A percentile compares a stretch with the other conserved stretches of the same genome.
phyloP scores from a whole-genome alignment of 2,888 invertebrate genomes.

The Phragmatobia fuliginosa region DNA sequence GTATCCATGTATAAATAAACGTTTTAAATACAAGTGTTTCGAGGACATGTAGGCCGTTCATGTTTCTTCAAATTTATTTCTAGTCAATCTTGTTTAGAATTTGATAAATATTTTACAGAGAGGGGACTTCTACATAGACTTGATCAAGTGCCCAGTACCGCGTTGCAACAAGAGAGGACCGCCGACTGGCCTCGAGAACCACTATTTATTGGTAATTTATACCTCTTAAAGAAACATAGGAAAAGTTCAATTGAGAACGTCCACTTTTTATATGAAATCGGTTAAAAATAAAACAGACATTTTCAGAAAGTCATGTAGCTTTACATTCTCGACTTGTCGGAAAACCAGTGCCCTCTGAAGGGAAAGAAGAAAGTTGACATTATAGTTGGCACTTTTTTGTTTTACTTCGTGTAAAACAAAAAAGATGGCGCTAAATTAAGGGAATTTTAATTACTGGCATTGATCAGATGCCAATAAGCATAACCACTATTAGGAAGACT shows the following conservation, averaged over 20 bases:
- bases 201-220: not conserved
- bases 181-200: not conserved
- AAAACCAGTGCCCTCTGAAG: not conserved
- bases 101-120: not conserved
- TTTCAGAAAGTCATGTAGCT: not conserved
- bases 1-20: too few relatives aligned
- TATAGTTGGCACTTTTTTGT: not conserved
- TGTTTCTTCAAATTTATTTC: not conserved
- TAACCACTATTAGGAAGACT: not conserved
- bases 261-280: not conserved
- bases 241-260: not conserved
- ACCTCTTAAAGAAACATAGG: not conserved
- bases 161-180: not conserved
- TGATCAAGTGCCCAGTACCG: not conserved
- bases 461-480: not conserved
- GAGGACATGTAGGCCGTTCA: too few relatives aligned
- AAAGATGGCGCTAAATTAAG: not conserved
- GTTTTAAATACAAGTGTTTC: too few relatives aligned
- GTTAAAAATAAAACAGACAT: not conserved
- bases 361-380: not conserved
- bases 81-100: too few relatives aligned
- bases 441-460: not conserved
- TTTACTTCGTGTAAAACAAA: not conserved
- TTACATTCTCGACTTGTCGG: not conserved
- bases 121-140: not conserved